Base-by-base conservation (phyloP, 2,888 invertebrate species). In the Byasa hedistus region DNA sequence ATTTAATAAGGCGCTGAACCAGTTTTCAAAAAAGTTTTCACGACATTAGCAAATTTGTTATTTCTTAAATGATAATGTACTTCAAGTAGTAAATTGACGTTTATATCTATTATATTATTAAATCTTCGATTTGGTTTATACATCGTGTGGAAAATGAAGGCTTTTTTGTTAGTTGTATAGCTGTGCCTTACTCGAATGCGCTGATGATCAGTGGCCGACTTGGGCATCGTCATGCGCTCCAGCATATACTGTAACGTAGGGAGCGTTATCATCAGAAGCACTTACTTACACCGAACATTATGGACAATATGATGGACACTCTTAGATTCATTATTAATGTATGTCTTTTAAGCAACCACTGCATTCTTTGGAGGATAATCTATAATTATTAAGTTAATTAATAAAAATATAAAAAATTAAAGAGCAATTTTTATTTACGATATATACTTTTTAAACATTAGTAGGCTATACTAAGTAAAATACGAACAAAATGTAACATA, bases 181-280 rank as follows among this genome's bases (percentile, higher is more conserved):
- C 77, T 72, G 76, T 76, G 85, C 95, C 97, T 97, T 97, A 97
- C 97, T 95, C 96, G 95, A 93, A 96, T 96, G 92, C 95, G 95
- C 94, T 96, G 96, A 93, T 96, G 96, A 91, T 95, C 94, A 93
- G 95, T 95, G 93, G 94, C 94, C 93, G 94, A 94, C 93, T 95
- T 95, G 93, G 96, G 94, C 93, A 95, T 94, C 93, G 95, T 95
- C 95, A 96, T 95, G 94, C 95, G 95, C 94, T 96, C 95, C 94
- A 97, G 95, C 95, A 96, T 95, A 90, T 94, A 95, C 97, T 97
- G 96, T 91, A 96, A 96, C 82, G 81, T 87, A 79, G 84, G 76
- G 81, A 74, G 75, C 75, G 71, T 76, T 79, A 79, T 79, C 78
- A 76, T 71, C 69, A 76, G 22, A 17, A 58, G 51, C 24, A n/a